A percentile compares a stretch with the other conserved stretches of the same genome.
These are phyloP conservation scores for Andrena dorsata DNA, from an alignment of 2,888 invertebrate species.

Conservation along the genomic window DNA sequence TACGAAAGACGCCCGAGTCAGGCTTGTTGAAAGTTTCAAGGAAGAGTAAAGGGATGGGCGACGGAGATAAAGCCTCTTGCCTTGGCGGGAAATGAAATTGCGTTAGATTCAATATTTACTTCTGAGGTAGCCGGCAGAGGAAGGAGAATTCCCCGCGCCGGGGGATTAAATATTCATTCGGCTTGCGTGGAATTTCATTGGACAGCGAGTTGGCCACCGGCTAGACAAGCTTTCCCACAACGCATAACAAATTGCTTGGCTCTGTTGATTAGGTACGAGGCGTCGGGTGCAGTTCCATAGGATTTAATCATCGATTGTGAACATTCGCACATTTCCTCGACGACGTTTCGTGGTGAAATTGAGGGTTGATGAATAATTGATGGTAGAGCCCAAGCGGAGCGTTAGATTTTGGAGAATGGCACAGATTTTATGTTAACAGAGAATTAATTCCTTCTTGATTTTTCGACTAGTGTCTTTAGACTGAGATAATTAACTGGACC, in stretches of 20 bases:
- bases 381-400: too few species aligned
- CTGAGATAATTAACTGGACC: too few species aligned
- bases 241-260: constrained; percentile 46
- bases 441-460: too few species aligned
- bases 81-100: background rate
- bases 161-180: constrained; percentile 25
- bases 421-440: too few species aligned
- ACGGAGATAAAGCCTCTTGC: background rate
- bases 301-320: constrained; percentile 30
- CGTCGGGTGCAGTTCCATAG: constrained; percentile 12
- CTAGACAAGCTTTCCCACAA: constrained; percentile 38
- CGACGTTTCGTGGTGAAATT: background rate
- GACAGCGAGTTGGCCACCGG: constrained; percentile 24
- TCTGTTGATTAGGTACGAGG: constrained; percentile 43
- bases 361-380: too few species aligned
- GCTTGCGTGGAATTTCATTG: constrained; percentile 42
- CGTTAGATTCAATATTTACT: constrained; percentile 15
- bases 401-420: too few species aligned
- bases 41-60: background rate
- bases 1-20: background rate
- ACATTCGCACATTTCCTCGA: constrained; percentile 4
- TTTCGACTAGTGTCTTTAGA: too few species aligned
- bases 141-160: background rate
- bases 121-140: background rate
- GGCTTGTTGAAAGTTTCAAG: background rate